Conservation (phyloP, 2,888 invertebrate species). For the Sepioteuthis lessoniana region DNA sequence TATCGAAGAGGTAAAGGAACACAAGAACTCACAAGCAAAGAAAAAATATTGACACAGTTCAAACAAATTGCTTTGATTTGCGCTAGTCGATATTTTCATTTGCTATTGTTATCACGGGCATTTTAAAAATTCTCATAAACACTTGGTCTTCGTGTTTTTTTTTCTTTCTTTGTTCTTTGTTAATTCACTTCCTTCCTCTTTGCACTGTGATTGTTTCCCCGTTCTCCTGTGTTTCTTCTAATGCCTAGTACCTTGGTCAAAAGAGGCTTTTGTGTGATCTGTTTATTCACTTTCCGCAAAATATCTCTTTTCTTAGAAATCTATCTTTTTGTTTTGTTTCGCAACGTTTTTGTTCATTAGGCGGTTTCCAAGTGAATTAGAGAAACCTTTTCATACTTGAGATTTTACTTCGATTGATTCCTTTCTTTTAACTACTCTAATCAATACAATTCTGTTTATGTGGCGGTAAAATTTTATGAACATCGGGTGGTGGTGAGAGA, state of each 20-base stretch:
- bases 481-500: not conserved
- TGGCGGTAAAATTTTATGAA: not conserved
- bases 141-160: not conserved
- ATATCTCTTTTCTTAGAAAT: not conserved
- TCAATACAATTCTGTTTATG: slow-evolving; percentile 6
- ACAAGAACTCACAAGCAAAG: not conserved
- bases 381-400: not conserved
- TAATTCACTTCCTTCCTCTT: not conserved
- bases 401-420: not conserved
- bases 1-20: not conserved
- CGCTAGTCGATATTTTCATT: not conserved
- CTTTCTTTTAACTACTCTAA: not conserved
- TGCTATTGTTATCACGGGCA: not conserved
- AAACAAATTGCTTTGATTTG: slow-evolving; percentile 20
- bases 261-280: slow-evolving; percentile 33
- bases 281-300: slow-evolving; percentile 33
- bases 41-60: not conserved
- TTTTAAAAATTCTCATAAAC: not conserved
- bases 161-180: not conserved
- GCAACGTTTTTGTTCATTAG: not conserved
- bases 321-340: not conserved
- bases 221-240: not conserved
- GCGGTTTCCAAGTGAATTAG: not conserved
- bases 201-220: not conserved
- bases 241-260: not conserved